Percentiles rank a stretch among this genome's conserved stretches.
These are phyloP conservation scores for Mormyrus iriodes DNA, from an alignment of 2,113 vertebrate genomes.

Conservation along the genomic window DNA sequence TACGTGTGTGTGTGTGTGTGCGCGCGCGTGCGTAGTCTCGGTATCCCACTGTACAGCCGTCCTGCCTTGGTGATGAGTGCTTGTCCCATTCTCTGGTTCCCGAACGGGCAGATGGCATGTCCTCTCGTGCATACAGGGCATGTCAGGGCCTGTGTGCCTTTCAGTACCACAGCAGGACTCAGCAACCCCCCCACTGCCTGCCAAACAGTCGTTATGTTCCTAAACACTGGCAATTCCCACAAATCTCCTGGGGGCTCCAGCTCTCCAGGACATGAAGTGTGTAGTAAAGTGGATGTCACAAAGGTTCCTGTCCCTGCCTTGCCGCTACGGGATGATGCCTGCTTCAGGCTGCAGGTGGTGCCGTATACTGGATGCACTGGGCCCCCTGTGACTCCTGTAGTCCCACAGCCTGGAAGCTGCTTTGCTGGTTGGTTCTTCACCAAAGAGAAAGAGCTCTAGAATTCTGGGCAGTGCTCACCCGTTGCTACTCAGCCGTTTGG, in stretches of 20 bases:
- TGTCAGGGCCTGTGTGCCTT: neutral
- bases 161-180: neutral
- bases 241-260: constrained; percentile 54
- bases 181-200: no score
- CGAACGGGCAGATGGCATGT: neutral
- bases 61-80: neutral
- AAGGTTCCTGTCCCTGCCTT: constrained; percentile 23
- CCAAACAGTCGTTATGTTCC: constrained; percentile 60
- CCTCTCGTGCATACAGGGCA: neutral
- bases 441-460: no score
- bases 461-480: neutral
- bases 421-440: neutral
- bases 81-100: neutral
- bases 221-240: constrained; percentile 53
- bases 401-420: neutral
- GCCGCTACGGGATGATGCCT: constrained; percentile 32
- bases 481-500: neutral
- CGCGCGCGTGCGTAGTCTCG: neutral
- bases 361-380: neutral
- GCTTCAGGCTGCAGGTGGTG: neutral
- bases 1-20: neutral
- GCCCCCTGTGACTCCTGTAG: neutral
- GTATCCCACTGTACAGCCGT: neutral
- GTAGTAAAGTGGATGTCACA: neutral
- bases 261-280: constrained; percentile 38